Conservation (phyloP, 2,797 vertebrate genomes). For the Xiphophorus birchmanni region DNA sequence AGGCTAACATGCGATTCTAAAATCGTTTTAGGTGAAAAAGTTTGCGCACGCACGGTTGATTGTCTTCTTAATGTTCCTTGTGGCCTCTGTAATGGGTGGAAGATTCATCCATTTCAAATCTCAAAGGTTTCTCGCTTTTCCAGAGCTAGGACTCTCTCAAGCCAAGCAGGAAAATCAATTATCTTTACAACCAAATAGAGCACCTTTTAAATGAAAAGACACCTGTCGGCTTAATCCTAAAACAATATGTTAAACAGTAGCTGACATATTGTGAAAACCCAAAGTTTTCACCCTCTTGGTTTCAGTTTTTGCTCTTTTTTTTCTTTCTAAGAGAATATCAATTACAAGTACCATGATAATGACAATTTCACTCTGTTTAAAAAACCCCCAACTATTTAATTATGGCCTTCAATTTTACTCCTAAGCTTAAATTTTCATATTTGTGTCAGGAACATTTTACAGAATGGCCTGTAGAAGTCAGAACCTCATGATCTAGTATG, state of each 20-base stretch:
- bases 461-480: neutral
- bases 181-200: neutral
- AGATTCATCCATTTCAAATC: neutral
- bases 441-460: neutral
- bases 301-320: neutral
- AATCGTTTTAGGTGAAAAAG: neutral
- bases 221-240: neutral
- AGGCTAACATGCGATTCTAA: neutral
- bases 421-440: neutral
- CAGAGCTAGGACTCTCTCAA: neutral
- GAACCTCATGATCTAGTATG: neutral
- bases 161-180: neutral
- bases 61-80: neutral
- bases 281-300: neutral
- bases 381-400: neutral
- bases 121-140: neutral
- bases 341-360: neutral
- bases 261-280: neutral
- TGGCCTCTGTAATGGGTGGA: neutral
- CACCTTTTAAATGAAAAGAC: neutral
- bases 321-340: neutral
- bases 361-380: neutral
- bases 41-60: neutral
- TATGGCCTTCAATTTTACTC: neutral
- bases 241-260: neutral